These are phyloP conservation scores for Mactra quadrangularis DNA, from an alignment of 1,140 invertebrate species.

Conservation along the genomic window DNA sequence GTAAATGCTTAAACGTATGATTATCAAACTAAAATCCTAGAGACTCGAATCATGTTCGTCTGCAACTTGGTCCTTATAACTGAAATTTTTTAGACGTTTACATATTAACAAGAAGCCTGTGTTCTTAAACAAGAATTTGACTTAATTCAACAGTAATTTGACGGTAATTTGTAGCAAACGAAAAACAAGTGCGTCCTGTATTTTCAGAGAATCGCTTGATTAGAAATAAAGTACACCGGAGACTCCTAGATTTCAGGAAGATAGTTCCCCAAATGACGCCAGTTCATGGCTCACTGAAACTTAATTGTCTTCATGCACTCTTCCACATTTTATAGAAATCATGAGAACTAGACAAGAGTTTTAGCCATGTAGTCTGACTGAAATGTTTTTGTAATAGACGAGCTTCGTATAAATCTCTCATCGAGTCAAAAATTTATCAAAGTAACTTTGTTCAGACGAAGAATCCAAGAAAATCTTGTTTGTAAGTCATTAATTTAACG, in stretches of 20 bases:
- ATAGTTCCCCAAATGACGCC: conserved; percentile 44
- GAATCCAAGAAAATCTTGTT: not conserved
- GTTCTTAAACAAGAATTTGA: conserved; percentile 52
- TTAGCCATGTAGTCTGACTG: conserved; percentile 9
- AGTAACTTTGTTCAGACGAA: conserved; percentile 14
- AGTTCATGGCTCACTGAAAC: conserved; percentile 21
- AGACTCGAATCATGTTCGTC: conserved; percentile 2
- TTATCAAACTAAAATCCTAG: not conserved
- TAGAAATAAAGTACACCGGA: conserved; percentile 44
- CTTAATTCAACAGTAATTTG: conserved; percentile 59
- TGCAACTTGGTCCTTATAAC: not conserved
- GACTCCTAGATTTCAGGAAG: conserved; percentile 25
- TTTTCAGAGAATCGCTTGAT: conserved; percentile 43
- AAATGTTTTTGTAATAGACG: conserved; percentile 30
- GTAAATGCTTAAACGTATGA: not conserved
- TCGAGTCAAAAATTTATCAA: conserved; percentile 35
- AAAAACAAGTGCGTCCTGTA: conserved; percentile 51
- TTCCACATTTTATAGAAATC: conserved; percentile 34
- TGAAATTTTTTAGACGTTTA: not conserved
- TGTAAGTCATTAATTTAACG: too few relatives aligned
- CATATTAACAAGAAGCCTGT: conserved; percentile 18
- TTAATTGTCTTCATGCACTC: conserved; percentile 27
- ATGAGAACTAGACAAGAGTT: conserved; percentile 19
- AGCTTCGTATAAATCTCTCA: conserved; percentile 25
- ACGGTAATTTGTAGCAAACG: conserved; percentile 60